Evolutionary conservation across 2,888 invertebrate species (phyloP), one percentile per base, ranked within the genome.

Genomic region (Heliothis peltigera): DNA sequence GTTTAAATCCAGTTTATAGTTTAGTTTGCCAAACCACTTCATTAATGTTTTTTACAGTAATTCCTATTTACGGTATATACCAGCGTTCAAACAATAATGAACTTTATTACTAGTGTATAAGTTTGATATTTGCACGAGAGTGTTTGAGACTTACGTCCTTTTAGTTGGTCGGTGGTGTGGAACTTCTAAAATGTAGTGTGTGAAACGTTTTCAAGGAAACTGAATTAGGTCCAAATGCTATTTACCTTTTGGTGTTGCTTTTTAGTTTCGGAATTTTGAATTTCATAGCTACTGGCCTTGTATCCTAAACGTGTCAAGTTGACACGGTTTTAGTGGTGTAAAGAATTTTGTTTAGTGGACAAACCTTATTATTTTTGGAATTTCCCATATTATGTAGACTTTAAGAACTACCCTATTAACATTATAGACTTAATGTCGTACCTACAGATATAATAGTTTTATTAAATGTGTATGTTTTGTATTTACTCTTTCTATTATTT

Each of bases 11-110:
- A 52, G 18, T 28, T 61, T 70, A 47, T 47, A 53, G 49, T 64
- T 64, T 39, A 32, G 64, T 55, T 32, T 15, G 49, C 39, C 25
- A 47, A 54, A 56, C 76, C 61, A 55, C 44, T 59, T 70, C 61
- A 56, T 75, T 75, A 65, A 61, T 53, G 71, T 58, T 58, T 70
- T 65, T 57, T 60, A 68, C 63, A 57, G 54, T 72, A 59, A 35
- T 60, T 43, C 28, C 8, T 51, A 43, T 49, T 22, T 44, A 53
- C 12, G 8, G 47, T 56, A 61, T 58, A n/a, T 43, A 4, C 17
- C 8, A 21, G 17, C n/a, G 6, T 0, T 3, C n/a, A 18, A 43
- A n/a, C 8, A 0, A 21, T 18, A 48, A 7, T 48, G 1, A 1
- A 21, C 25, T 25, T 25, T 53, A 6, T 51, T 0, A 0, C 0